Evolutionary conservation across 2,797 vertebrate genomes (phyloP).

Genomic region (Botia almorhae): DNA sequence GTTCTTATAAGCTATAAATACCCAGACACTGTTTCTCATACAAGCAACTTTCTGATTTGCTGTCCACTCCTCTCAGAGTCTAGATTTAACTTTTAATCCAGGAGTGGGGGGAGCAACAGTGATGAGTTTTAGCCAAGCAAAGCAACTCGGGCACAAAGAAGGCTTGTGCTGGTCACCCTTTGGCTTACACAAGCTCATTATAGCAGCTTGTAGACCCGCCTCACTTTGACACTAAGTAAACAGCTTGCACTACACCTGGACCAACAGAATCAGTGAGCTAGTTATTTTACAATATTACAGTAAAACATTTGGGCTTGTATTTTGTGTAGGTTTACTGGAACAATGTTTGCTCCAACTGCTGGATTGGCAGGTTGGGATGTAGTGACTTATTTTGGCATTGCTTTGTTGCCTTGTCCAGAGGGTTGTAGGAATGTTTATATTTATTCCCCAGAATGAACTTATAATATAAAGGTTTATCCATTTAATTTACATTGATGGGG

Average conservation of each 20-base stretch:
- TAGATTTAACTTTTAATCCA: conserved; percentile 38
- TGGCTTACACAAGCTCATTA: conserved; percentile 7
- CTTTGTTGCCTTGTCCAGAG: too few relatives aligned
- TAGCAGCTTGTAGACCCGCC: neutral
- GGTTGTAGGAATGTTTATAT: too few relatives aligned
- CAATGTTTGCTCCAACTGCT: too few relatives aligned
- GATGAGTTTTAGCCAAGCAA: conserved; percentile 25
- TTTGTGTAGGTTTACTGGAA: neutral
- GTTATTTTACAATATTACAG: neutral
- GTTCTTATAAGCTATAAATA: conserved; percentile 21
- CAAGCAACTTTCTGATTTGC: neutral
- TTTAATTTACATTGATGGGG: too few relatives aligned
- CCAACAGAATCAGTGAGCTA: neutral
- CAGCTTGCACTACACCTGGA: neutral
- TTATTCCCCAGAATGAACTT: too few relatives aligned
- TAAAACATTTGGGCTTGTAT: neutral
- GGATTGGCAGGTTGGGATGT: neutral
- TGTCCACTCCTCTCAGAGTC: neutral
- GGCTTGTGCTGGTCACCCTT: conserved; percentile 21
- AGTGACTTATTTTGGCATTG: too few relatives aligned
- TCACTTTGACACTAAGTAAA: neutral
- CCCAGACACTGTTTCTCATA: neutral
- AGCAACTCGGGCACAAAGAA: neutral
- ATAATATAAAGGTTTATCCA: too few relatives aligned
- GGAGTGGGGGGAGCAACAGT: neutral